phyloP scores from a whole-genome alignment of 37 sponge, comb jelly and placozoan species.

The Ianthella basta region DNA sequence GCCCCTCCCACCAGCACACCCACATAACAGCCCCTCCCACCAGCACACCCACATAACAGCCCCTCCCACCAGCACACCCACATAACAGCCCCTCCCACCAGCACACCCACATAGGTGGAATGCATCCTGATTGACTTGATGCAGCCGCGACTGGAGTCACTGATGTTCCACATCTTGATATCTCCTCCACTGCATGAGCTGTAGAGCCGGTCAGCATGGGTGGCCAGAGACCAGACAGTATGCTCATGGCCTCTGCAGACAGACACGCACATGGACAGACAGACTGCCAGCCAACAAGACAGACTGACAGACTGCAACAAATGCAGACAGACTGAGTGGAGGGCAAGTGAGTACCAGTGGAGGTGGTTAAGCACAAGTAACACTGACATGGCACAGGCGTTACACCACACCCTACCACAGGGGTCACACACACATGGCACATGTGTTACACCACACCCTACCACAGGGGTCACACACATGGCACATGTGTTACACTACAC shows the following conservation, averaged over 20 bases:
- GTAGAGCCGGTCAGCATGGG: conserved; percentile 56
- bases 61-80: not conserved
- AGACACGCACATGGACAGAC: not conserved
- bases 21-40: not conserved
- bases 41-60: not conserved
- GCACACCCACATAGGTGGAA: conserved; percentile 63
- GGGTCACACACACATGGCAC: not conserved
- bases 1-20: no score
- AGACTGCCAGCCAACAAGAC: not conserved
- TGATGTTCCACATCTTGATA: conserved; percentile 84
- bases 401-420: not conserved
- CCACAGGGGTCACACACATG: no score
- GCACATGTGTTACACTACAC: no score
- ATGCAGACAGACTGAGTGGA: not conserved
- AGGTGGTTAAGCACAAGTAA: not conserved
- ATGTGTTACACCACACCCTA: no score
- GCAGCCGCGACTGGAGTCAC: conserved; percentile 83
- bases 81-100: not conserved
- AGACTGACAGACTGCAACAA: not conserved
- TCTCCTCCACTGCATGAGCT: conserved; percentile 88
- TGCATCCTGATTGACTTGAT: conserved; percentile 80
- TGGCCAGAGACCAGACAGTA: conserved; percentile 78
- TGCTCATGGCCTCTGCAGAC: conserved; percentile 78
- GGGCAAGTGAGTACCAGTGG: conserved; percentile 3
- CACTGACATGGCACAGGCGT: not conserved